phyloP scores from a whole-genome alignment of 92 coral and sea anemone species.

The Epizoanthus scotinus region DNA sequence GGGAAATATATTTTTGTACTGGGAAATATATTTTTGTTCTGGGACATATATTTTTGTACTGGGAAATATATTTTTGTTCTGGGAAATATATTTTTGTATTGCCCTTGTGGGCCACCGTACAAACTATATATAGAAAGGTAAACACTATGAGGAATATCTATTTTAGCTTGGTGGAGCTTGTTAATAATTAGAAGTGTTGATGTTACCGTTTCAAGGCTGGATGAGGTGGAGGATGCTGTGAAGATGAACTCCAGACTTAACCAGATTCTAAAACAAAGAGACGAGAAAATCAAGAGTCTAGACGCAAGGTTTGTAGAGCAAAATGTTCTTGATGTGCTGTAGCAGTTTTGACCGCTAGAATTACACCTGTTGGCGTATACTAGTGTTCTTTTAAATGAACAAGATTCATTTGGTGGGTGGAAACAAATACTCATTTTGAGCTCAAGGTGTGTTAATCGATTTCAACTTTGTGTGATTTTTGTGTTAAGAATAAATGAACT shows the following conservation, averaged over 20 bases:
- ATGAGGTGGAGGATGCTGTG: conserved; percentile 86
- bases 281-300: conserved; percentile 78
- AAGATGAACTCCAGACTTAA: conserved; percentile 76
- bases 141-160: no score
- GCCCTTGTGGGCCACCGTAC: no score
- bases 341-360: background rate
- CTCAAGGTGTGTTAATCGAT: background rate
- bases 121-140: no score
- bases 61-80: no score
- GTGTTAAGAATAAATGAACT: conserved; percentile 62
- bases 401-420: conserved; percentile 16
- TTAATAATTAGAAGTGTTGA: background rate
- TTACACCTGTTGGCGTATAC: background rate
- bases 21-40: no score
- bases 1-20: no score
- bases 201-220: conserved; percentile 59
- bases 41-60: no score
- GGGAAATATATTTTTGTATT: no score
- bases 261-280: conserved; percentile 70
- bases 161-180: no score
- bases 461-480: background rate
- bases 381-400: conserved; percentile 12
- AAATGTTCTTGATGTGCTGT: background rate
- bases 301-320: conserved; percentile 65
- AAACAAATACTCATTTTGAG: no score